Conservation (phyloP, 2,113 vertebrate genomes). For the Rhipidura dahli region DNA sequence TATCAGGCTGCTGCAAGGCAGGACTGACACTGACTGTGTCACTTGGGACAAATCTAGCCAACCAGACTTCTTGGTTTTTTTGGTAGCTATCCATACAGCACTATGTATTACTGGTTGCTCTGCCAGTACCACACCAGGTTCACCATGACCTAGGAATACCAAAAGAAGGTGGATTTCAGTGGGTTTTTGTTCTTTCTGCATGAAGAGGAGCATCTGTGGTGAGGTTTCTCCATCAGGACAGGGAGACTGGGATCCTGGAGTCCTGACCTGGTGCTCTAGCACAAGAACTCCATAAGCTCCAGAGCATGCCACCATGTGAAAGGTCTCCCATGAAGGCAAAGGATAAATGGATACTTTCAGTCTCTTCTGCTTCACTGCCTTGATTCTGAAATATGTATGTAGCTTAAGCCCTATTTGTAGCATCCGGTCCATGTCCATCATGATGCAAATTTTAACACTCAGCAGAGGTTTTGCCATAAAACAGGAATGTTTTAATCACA, state of each 20-base stretch:
- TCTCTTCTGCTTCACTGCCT: background rate
- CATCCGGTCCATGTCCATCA: background rate
- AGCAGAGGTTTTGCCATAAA: background rate
- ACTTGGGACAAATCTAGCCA: background rate
- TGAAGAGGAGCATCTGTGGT: background rate
- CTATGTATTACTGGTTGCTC: background rate
- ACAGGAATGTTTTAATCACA: background rate
- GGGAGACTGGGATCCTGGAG: background rate
- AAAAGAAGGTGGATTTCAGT: background rate
- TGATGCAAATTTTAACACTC: background rate
- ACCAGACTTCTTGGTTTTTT: background rate
- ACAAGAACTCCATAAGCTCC: background rate
- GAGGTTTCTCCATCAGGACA: background rate
- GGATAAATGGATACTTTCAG: background rate
- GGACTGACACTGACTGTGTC: background rate
- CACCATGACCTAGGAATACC: background rate
- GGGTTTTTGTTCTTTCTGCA: background rate
- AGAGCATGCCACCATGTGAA: background rate
- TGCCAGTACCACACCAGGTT: background rate
- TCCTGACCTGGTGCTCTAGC: background rate
- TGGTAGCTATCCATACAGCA: background rate
- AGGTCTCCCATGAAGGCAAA: background rate
- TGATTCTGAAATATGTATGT: accelerated
- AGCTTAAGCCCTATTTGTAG: background rate
- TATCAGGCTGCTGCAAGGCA: background rate